These are phyloP conservation scores for Aphidius gifuensis DNA, from an alignment of 1,140 invertebrate genomes.

Conservation along the genomic window DNA sequence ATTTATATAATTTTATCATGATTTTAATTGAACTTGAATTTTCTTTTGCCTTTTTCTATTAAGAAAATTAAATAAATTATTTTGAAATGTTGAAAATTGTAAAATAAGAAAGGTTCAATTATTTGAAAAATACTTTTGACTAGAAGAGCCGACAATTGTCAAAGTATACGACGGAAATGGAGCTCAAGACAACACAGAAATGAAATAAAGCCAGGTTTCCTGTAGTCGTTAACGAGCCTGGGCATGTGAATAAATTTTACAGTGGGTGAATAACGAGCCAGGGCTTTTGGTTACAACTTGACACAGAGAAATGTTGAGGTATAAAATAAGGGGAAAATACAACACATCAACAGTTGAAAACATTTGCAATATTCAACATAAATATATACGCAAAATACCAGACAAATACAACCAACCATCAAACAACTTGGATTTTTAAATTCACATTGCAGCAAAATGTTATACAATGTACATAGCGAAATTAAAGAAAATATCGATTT, in stretches of 20 bases:
- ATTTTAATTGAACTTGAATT: too few relatives aligned
- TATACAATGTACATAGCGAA: not conserved
- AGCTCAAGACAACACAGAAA: too few relatives aligned
- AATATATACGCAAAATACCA: not conserved
- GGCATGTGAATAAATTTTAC: constrained; percentile 24
- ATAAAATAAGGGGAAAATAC: constrained; percentile 2
- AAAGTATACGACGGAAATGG: too few relatives aligned
- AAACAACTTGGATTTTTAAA: not conserved
- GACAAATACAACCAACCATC: not conserved
- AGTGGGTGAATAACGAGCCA: constrained; percentile 21
- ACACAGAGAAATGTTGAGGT: constrained; percentile 8
- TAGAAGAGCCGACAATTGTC: too few relatives aligned
- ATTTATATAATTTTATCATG: too few relatives aligned
- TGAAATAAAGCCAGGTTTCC: too few relatives aligned
- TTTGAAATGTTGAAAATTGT: too few relatives aligned
- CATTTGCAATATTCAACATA: not conserved
- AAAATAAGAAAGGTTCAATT: too few relatives aligned
- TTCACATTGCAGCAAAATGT: not conserved
- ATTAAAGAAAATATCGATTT: constrained; percentile 11
- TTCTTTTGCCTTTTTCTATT: too few relatives aligned
- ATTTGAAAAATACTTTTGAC: too few relatives aligned
- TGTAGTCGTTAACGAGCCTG: constrained; percentile 22
- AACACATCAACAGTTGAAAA: constrained; percentile 12
- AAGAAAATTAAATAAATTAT: too few relatives aligned
- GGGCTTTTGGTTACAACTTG: constrained; percentile 19